Base-by-base conservation (phyloP, 1,140 invertebrate genomes). In the Drosophila kanapiae region DNA sequence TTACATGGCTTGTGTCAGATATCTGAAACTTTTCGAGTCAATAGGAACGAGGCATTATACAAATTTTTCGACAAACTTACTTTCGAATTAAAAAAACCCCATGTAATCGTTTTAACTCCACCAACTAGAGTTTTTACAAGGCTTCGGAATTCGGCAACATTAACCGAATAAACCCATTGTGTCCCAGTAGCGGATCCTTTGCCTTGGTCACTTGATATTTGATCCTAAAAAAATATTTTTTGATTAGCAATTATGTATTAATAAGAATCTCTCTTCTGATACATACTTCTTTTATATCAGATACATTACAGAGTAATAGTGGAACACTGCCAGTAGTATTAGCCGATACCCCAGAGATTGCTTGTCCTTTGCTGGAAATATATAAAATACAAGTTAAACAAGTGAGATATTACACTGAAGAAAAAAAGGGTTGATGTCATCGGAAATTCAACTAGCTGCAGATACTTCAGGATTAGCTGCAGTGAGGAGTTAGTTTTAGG, bases 51-150 rank as follows among this genome's bases (percentile, higher is more conserved):
- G 8, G 3, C 4, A 16, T 10, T 6, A 37, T n/a, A 31, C 0
- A 11, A 9, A 23, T 23, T 2, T 33, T 31, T n/a, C 10, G 2
- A 0, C 31, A 11, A 47, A 57, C 57, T 18, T 64, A 96, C 95
- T 93, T 98, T 98, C 80, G 96, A 97, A 54, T 96, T 95, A 1
- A 97, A 95, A 88, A 96, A 97, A 0, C 97, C 98, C 97, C 97
- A 98, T 0, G 98, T 99, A 49, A 99, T 98, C 1, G 98, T 98
- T 91, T 99, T 99, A 0, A 99, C 98, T 4, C 98, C 98, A 92
- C 97, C 98, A 1, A 99, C 98, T 8, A 99, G 94, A 0, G 98
- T 99, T 93, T 99, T 99, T 0, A 99, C 98, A 4, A 99, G 93
- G 82, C 97, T 97, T 77, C 98, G 95, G 92, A 98, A 99, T 91